Evolutionary conservation across 2,113 vertebrate species (phyloP).

Genomic region (Etheostoma cragini): DNA sequence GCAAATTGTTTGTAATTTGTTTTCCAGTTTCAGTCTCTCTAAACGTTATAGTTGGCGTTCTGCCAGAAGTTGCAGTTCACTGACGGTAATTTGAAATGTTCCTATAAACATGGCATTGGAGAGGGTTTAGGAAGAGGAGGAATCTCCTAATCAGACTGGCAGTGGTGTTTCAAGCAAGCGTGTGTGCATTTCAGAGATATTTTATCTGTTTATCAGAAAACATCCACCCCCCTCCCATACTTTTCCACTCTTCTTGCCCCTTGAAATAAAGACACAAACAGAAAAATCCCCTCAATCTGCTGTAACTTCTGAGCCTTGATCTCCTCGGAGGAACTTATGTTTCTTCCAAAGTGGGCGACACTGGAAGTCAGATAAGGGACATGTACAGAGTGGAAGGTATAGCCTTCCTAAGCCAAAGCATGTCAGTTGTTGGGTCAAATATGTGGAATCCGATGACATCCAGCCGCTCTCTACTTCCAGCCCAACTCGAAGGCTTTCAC

Average conservation of each 20-base stretch:
- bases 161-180: not conserved
- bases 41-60: conserved; percentile 10
- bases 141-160: not conserved
- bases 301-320: not conserved
- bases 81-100: conserved; percentile 12
- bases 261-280: not conserved
- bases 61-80: conserved; percentile 10
- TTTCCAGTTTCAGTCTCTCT: conserved; percentile 11
- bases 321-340: not conserved
- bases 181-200: conserved; percentile 3
- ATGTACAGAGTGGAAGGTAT: not conserved
- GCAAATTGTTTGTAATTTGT: not conserved
- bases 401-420: too few relatives aligned
- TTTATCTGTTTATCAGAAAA: not conserved
- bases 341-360: not conserved
- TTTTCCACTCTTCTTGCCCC: not conserved
- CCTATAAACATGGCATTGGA: not conserved
- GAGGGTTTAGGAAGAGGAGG: not conserved
- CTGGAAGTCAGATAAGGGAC: not conserved
- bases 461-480: not conserved
- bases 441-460: not conserved
- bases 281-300: not conserved
- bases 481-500: conserved; percentile 26
- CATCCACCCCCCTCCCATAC: not conserved
- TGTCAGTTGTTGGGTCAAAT: conserved; percentile 1